Evolutionary conservation across 2,113 vertebrate genomes (phyloP), one percentile per base, ranked within the genome.

Genomic region (Cathartes aura): DNA sequence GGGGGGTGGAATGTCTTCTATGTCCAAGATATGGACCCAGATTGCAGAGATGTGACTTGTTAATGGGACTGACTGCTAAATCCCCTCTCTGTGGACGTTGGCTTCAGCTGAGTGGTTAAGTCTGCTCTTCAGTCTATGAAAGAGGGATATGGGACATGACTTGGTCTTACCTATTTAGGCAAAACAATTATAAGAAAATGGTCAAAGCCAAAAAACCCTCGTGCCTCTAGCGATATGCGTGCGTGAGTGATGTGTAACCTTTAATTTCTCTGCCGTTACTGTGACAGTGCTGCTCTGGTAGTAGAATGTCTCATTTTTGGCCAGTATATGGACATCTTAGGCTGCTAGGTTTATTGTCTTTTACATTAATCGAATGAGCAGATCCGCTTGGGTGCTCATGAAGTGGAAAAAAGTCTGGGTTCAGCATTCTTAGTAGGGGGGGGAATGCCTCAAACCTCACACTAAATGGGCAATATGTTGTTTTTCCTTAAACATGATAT

Each of bases 361-460:
- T 55, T 73, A 26, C 36, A 4, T n/a, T 36, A 53, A 73, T 56
- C 27, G 26, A 9, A 59, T 12, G 9, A 68, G 86, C 30, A 59
- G 72, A 91, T 84, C 58, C 70, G 67, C 64, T 50, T 84, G 89
- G 40, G 64, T 79, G 59, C 76, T 91, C 72, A 8, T 87, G 89
- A 90, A 78, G 83, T 95, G 88, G 94, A 87, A 86, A 86, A 76
- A 95, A 56, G 66, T 93, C 91, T 97, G 91, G 79, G 32, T 83
- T 68, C 88, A 74, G 71, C 79, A 42, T 38, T 90, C 45, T 72
- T 52, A 6, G 5, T 14, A 11, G 17, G 40, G 50, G 40, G 26
- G 26, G 58, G 13, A 74, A 56, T 45, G 87, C 62, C 85, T 79
- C 67, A 73, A 89, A 71, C 70, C 84, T 86, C 32, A 15, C 82